These are phyloP conservation scores for Melierax canorus DNA, from an alignment of 2,113 vertebrate species.

Conservation along the genomic window DNA sequence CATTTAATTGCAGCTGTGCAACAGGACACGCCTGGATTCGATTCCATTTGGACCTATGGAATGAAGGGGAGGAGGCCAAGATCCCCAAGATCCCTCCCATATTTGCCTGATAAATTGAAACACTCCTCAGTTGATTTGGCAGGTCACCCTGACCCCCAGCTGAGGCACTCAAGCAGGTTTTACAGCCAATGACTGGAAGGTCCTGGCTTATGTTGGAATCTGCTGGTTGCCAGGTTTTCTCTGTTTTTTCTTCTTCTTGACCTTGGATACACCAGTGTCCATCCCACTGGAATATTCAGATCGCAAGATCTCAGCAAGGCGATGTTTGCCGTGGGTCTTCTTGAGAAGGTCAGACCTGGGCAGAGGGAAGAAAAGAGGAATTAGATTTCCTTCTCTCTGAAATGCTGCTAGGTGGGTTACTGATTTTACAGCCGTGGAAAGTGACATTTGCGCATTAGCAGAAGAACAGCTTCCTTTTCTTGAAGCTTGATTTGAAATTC, in stretches of 20 bases:
- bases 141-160: not conserved
- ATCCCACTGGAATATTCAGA: slow-evolving; percentile 86
- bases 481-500: slow-evolving; percentile 67
- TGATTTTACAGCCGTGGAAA: not conserved
- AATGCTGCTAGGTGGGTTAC: not conserved
- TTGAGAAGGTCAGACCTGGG: slow-evolving; percentile 67
- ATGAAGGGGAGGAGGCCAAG: slow-evolving; percentile 9
- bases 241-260: slow-evolving; percentile 18
- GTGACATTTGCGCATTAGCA: slow-evolving; percentile 35
- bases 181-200: not conserved
- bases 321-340: slow-evolving; percentile 48
- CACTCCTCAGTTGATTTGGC: not conserved
- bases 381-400: not conserved
- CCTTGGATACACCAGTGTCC: slow-evolving; percentile 38
- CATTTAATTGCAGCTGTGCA: not conserved
- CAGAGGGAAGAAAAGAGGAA: slow-evolving; percentile 37
- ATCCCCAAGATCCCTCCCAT: not conserved
- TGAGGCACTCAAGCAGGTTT: not conserved
- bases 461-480: slow-evolving; percentile 43
- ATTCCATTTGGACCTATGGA: not conserved
- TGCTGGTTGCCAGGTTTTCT: not conserved
- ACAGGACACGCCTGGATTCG: not conserved
- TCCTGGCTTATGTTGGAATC: not conserved
- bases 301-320: slow-evolving; percentile 68
- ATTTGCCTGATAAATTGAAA: not conserved